phyloP scores from a whole-genome alignment of 2,888 invertebrate genomes.

The Leucozona laternaria region DNA sequence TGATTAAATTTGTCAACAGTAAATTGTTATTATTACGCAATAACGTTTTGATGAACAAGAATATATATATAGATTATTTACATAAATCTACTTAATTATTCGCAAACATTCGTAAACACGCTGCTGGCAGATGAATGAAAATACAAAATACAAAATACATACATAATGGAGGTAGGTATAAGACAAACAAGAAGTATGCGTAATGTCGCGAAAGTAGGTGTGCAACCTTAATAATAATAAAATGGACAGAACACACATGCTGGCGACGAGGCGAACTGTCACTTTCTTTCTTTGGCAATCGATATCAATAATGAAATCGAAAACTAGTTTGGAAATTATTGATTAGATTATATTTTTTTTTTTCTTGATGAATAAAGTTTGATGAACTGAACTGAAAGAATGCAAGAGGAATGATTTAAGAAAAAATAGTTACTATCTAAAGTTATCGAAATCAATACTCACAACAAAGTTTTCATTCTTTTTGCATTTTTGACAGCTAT shows the following conservation, averaged over 20 bases:
- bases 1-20: too few relatives aligned
- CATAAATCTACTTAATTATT: not conserved
- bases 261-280: slow-evolving; percentile 38
- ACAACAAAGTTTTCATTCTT: too few relatives aligned
- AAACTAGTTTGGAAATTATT: slow-evolving; percentile 31
- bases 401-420: not conserved
- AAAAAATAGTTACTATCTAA: too few relatives aligned
- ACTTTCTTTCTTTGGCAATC: slow-evolving; percentile 63
- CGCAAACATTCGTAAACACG: not conserved
- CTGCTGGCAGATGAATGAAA: not conserved
- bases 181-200: not conserved
- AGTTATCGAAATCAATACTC: too few relatives aligned
- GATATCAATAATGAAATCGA: slow-evolving; percentile 68
- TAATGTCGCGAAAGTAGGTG: slow-evolving; percentile 26
- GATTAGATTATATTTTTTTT: not conserved
- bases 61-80: not conserved
- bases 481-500: too few relatives aligned
- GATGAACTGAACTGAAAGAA: not conserved
- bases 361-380: slow-evolving; percentile 5
- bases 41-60: not conserved
- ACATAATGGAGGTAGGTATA: too few relatives aligned
- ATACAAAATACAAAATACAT: not conserved
- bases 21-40: not conserved
- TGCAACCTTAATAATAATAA: not conserved
- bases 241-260: slow-evolving; percentile 1